Evolutionary conservation across 2,888 invertebrate genomes (phyloP).

Genomic region (Plebejus anna): DNA sequence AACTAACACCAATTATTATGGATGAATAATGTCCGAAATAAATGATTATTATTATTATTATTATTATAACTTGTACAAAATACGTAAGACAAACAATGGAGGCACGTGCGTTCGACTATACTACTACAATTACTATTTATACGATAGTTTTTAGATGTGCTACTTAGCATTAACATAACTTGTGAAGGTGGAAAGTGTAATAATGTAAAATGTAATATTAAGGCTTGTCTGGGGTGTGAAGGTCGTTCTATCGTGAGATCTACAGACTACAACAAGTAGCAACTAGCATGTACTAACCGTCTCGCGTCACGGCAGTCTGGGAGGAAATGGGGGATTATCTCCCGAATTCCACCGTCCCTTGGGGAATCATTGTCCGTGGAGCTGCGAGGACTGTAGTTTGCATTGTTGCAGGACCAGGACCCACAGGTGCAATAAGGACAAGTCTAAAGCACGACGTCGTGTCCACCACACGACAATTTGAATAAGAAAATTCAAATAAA

Average conservation of each 20-base stretch:
- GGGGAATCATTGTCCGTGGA: slow-evolving; percentile 51
- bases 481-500: neutral
- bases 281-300: neutral
- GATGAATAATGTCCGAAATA: no score
- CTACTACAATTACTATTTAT: neutral
- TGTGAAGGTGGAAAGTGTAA: neutral
- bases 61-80: neutral
- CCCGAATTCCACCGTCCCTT: slow-evolving; percentile 54
- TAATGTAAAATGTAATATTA: no score
- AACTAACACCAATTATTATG: no score
- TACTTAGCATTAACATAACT: neutral
- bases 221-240: no score
- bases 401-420: neutral
- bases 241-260: no score
- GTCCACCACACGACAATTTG: neutral
- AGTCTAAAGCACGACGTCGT: neutral
- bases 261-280: neutral
- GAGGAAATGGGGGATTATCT: slow-evolving; percentile 27
- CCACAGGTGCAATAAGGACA: neutral
- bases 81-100: neutral
- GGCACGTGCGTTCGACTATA: neutral
- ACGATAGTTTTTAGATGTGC: neutral
- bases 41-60: no score
- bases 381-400: slow-evolving; percentile 26
- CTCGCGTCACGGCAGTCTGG: slow-evolving; percentile 20